Evolutionary conservation across 2,888 invertebrate genomes (phyloP), one percentile per base, ranked within the genome.

Genomic region (Thereva nobilitata): DNA sequence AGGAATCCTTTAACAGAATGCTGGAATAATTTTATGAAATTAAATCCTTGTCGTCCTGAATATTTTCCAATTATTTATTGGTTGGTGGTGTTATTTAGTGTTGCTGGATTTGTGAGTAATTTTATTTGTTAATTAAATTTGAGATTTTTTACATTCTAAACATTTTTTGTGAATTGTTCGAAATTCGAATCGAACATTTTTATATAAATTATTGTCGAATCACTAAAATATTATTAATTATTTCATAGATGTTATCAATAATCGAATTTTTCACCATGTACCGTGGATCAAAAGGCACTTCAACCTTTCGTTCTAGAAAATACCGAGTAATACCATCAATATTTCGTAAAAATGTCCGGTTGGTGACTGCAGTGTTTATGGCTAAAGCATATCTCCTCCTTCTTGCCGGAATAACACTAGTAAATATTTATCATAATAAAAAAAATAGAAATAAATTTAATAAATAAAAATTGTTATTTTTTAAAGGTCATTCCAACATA

Each of bases 31-130:
- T n/a, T 66, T 4, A 9, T 55, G 34, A 10, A 9, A 6, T 4
- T 69, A n/a, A 57, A 72, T 4, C 53, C 72, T 0, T 75, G 75
- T 55, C 68, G 67, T 4, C 70, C 72, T 7, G 72, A 73, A 41
- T 70, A 73, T 70, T 77, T 75, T 72, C 73, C 75, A 6, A 23
- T 74, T 3, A 67, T 75, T 35, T 77, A 73, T 70, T 76, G 77
- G 76, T 37, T 73, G 38, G 72, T 74, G 2, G 53, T 76, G 37
- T 9, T 54, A 1, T 64, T 74, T 4, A 74, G 74, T 67, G 40
- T 72, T 8, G 44, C 68, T 38, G 76, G 76, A 37, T 69, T 72
- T 70, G 76, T 77, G 70, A 73, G 76, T 72, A 50, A 44, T 37
- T 44, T 23, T 7, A 3, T 6, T 12, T 6, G 8, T 12, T 34